These are phyloP conservation scores for Erebia epiphron DNA, from an alignment of 2,888 invertebrate genomes.

Conservation along the genomic window DNA sequence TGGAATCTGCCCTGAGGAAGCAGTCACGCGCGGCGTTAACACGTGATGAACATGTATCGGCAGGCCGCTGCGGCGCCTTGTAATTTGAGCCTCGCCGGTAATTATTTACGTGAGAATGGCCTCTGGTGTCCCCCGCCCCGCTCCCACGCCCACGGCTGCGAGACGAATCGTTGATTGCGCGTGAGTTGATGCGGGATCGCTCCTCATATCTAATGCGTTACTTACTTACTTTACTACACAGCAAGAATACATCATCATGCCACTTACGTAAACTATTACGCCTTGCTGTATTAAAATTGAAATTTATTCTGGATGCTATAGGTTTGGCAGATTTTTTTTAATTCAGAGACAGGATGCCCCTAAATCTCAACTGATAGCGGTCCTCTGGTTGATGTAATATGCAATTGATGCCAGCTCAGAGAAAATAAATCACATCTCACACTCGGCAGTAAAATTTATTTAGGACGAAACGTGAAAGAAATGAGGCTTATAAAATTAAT, in stretches of 20 bases:
- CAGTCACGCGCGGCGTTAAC: slow-evolving; percentile 79
- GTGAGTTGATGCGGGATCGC: slow-evolving; percentile 59
- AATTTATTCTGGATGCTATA: no score
- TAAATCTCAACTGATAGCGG: no score
- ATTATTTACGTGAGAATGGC: slow-evolving; percentile 82
- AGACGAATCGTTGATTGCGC: slow-evolving; percentile 81
- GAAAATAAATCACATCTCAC: no score
- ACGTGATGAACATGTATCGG: slow-evolving; percentile 80
- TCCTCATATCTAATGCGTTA: slow-evolving; percentile 42
- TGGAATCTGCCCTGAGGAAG: slow-evolving; percentile 67
- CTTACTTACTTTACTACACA: slow-evolving; percentile 4
- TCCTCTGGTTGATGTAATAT: no score
- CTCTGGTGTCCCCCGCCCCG: slow-evolving; percentile 41
- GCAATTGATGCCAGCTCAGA: no score
- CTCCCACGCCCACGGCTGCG: slow-evolving; percentile 50
- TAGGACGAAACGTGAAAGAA: no score
- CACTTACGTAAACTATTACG: neutral
- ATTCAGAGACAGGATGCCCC: no score
- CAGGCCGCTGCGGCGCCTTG: slow-evolving; percentile 77
- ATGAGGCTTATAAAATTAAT: no score
- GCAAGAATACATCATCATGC: neutral
- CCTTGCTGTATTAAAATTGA: no score
- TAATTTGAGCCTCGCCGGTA: slow-evolving; percentile 80
- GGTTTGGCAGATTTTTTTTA: no score
- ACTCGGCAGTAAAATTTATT: no score